Evolutionary conservation across 1,140 invertebrate genomes (phyloP), one percentile per base, ranked within the genome.

Genomic region (Liolophura sinensis): DNA sequence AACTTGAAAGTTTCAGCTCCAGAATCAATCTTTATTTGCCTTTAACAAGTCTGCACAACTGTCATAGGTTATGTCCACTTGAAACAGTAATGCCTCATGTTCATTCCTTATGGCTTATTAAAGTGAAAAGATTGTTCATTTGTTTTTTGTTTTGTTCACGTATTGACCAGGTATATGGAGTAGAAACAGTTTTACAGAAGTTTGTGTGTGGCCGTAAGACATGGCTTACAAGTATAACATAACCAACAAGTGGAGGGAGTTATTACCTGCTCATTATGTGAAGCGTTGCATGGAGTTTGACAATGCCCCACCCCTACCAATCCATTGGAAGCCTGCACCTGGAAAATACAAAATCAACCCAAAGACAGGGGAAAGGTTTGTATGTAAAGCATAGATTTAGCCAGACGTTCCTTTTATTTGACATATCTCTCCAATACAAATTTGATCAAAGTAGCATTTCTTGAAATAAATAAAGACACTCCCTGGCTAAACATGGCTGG

Each of bases 241-340:
- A 65, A 62, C 68, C 25, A 61, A 71, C 27, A 69, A 74, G 54
- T 68, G 56, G 14, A 69, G 75, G 1, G 6, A 54, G 9, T 56
- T 76, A 22, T 69, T 97, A 64, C 96, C 96, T 5, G 87, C 90
- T 71, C 92, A 91, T 46, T 98, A 96, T 79, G 92, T 91, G 79
- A 92, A 94, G 79, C 93, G 95, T 83, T 95, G 92, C 87, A 87
- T 84, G 68, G 93, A 96, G 86, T 95, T 93, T 90, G 91, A 93
- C 80, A 67, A 89, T 0, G 85, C 88, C 31, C 85, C 88, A 73
- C 91, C 92, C 27, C 85, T 86, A 46, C 91, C 95, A 49, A 93
- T 98, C 25, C 94, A 98, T 86, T 97, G 92, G 82, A 88, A 92
- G 66, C 90, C 91, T 51, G 89, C 91, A 77, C 85, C 89, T 71